phyloP scores from a whole-genome alignment of 2,113 vertebrate species.

The Hirundichthys speculiger region DNA sequence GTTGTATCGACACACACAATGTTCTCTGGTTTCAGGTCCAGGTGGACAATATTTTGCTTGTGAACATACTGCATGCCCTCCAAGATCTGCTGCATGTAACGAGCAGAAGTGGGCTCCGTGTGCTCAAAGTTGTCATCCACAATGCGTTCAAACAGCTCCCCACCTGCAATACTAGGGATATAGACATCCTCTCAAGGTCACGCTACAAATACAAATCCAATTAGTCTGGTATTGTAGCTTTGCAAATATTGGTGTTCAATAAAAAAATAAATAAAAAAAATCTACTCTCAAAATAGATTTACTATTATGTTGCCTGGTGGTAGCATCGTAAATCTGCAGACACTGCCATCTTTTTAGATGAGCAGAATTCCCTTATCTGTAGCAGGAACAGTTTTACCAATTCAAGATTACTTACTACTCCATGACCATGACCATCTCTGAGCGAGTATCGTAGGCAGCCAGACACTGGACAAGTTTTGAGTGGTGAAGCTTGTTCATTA shows the following conservation, averaged over 20 bases:
- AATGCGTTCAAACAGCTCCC: conserved; percentile 88
- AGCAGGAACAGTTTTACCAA: not conserved
- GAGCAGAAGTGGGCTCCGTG: conserved; percentile 85
- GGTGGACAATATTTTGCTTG: conserved; percentile 81
- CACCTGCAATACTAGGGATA: conserved; percentile 82
- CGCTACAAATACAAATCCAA: too few relatives aligned
- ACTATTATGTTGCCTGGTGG: not conserved
- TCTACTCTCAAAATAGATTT: not conserved
- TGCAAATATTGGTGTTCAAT: too few relatives aligned
- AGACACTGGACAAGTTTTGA: conserved; percentile 86
- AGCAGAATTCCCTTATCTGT: not conserved
- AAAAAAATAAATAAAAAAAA: not conserved
- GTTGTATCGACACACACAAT: conserved; percentile 83
- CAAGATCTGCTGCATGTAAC: conserved; percentile 89
- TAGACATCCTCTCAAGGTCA: not conserved
- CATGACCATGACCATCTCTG: conserved; percentile 86
- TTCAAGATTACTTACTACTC: conserved; percentile 84
- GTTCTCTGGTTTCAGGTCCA: conserved; percentile 92
- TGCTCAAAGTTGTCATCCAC: conserved; percentile 87
- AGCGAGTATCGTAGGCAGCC: conserved; percentile 80
- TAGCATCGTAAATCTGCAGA: too few relatives aligned
- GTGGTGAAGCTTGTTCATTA: conserved; percentile 88
- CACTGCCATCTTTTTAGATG: too few relatives aligned
- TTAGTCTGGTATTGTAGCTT: too few relatives aligned
- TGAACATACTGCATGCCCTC: conserved; percentile 87